Conservation (phyloP, 2,797 vertebrate species). For the Cyprinella venusta region DNA sequence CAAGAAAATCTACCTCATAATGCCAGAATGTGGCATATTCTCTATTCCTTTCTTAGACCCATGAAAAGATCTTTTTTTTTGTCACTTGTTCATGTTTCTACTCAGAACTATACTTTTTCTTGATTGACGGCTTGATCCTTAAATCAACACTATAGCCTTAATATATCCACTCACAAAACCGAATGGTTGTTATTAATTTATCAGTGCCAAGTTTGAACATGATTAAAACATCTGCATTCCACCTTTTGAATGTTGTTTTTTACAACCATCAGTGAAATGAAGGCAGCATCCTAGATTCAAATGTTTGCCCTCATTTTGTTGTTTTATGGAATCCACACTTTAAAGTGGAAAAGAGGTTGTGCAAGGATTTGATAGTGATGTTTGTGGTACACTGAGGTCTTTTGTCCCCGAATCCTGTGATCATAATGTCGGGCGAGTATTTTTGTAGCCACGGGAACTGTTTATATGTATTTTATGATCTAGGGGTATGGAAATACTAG, state of each 20-base stretch:
- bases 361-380: not conserved
- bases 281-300: not conserved
- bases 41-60: slow-evolving; percentile 1
- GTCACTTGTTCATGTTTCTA: not conserved
- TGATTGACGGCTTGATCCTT: slow-evolving; percentile 2
- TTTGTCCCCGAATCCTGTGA: slow-evolving; percentile 46
- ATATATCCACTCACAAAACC: not conserved
- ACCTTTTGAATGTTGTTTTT: not conserved
- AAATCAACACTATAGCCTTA: slow-evolving; percentile 51
- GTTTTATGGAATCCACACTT: not conserved
- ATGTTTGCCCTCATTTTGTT: slow-evolving; percentile 4
- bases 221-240: slow-evolving; percentile 12
- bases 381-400: slow-evolving; percentile 16
- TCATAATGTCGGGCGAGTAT: slow-evolving; percentile 53
- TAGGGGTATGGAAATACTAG: slow-evolving; percentile 57
- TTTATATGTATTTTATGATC: slow-evolving; percentile 54
- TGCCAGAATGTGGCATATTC: slow-evolving; percentile 51
- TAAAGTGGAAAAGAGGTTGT: not conserved
- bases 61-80: not conserved
- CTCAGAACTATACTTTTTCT: not conserved
- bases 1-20: slow-evolving; percentile 79
- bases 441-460: slow-evolving; percentile 49
- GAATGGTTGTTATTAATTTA: not conserved
- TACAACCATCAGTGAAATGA: slow-evolving; percentile 6
- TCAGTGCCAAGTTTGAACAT: slow-evolving; percentile 40